phyloP scores from a whole-genome alignment of 2,113 vertebrate genomes.

The Pomatostomus ruficeps region DNA sequence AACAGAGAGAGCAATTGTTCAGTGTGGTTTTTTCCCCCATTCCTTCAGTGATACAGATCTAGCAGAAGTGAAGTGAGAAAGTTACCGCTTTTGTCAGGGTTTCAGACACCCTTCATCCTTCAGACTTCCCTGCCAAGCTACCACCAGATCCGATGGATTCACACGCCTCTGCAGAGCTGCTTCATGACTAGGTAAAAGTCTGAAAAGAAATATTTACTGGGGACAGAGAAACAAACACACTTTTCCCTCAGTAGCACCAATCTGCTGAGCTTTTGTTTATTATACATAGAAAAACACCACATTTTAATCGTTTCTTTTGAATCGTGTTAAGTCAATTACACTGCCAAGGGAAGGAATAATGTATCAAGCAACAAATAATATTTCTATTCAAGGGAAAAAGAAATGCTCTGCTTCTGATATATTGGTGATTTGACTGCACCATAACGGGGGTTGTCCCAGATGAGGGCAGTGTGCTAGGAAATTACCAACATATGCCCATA shows the following conservation, averaged over 20 bases:
- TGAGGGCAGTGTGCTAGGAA: background rate
- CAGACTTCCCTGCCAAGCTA: background rate
- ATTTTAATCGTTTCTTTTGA: background rate
- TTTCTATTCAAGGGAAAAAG: background rate
- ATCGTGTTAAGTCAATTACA: background rate
- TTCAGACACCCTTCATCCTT: background rate
- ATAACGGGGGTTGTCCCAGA: background rate
- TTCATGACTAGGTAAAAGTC: background rate
- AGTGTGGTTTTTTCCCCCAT: background rate
- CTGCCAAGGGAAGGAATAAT: background rate
- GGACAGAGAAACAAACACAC: background rate
- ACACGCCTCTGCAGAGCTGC: background rate
- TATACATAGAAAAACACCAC: accelerated
- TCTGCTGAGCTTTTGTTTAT: background rate
- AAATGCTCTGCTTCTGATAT: background rate
- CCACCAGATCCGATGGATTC: background rate
- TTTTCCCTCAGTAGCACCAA: background rate
- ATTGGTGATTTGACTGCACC: background rate
- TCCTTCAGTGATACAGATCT: background rate
- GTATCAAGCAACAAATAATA: background rate
- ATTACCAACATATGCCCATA: background rate
- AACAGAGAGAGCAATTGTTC: background rate
- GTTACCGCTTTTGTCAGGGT: background rate
- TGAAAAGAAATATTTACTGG: background rate
- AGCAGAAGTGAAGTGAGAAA: background rate